Percentiles rank a stretch among this genome's conserved stretches.
These are phyloP conservation scores for Crenichthys baileyi DNA, from an alignment of 2,797 vertebrate genomes.

Conservation along the genomic window DNA sequence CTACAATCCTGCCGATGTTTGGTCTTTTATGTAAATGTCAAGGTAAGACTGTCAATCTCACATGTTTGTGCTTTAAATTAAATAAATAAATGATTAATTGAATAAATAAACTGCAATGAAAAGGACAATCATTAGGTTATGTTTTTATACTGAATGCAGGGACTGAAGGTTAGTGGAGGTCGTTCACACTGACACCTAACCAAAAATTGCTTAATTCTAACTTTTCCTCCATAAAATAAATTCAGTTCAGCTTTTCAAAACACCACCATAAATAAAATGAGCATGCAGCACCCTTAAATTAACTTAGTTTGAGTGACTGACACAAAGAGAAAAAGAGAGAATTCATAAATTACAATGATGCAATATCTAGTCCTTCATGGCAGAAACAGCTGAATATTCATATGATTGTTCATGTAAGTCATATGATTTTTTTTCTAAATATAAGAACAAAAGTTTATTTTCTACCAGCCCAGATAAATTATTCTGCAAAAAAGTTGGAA, in stretches of 20 bases:
- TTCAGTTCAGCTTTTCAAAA: background rate
- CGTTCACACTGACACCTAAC: background rate
- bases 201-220: background rate
- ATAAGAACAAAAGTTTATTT: background rate
- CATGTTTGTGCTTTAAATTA: background rate
- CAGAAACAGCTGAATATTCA: background rate
- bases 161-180: background rate
- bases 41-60: slow-evolving; percentile 7
- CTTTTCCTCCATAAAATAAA: background rate
- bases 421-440: background rate
- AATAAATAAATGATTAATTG: background rate
- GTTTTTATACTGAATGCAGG: background rate
- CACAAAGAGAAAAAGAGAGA: slow-evolving; percentile 2
- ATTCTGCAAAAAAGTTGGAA: background rate
- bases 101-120: background rate
- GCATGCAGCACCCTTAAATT: background rate
- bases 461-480: background rate
- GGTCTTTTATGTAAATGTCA: slow-evolving; percentile 30
- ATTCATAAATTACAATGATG: background rate
- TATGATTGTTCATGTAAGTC: background rate
- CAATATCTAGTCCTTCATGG: background rate
- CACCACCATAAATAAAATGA: background rate
- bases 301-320: background rate
- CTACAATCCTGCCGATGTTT: slow-evolving; percentile 15
- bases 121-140: background rate